Percentiles rank a stretch among this genome's conserved stretches.
Conservation (phyloP, 92 coral and sea anemone genomes). For the Parazoanthus swiftii region DNA sequence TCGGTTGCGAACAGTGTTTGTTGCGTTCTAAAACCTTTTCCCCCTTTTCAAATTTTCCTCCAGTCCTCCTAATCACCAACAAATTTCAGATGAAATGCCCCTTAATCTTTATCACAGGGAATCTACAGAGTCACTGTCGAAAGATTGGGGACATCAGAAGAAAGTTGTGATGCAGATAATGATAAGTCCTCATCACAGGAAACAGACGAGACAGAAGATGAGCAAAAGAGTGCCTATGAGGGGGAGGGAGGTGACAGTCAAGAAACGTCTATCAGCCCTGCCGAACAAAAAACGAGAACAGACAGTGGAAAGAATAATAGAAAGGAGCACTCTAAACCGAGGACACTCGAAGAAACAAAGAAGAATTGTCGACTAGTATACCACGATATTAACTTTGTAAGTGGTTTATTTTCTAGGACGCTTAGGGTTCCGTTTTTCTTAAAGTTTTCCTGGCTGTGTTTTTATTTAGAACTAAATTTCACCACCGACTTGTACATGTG, state of each 20-base stretch:
- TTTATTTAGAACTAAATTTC: too few species aligned
- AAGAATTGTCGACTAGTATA: constrained; percentile 67
- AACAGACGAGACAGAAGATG: not conserved
- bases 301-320: not conserved
- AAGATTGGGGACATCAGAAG: constrained; percentile 13
- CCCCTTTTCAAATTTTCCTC: too few species aligned
- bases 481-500: too few species aligned
- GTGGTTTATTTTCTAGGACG: constrained; percentile 9
- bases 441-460: too few species aligned
- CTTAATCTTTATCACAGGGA: constrained; percentile 35
- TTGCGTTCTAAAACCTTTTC: too few species aligned
- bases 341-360: constrained; percentile 38
- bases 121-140: constrained; percentile 60
- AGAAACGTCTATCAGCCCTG: not conserved
- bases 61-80: too few species aligned
- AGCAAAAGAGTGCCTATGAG: constrained; percentile 15
- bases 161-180: not conserved
- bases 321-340: constrained; percentile 1
- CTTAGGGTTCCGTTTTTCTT: too few species aligned
- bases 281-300: not conserved
- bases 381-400: constrained; percentile 72
- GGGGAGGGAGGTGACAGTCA: not conserved
- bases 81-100: too few species aligned
- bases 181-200: not conserved
- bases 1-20: too few species aligned